Evolutionary conservation across 2,113 vertebrate genomes (phyloP), one percentile per base, ranked within the genome.

Genomic region (Strigops habroptila): DNA sequence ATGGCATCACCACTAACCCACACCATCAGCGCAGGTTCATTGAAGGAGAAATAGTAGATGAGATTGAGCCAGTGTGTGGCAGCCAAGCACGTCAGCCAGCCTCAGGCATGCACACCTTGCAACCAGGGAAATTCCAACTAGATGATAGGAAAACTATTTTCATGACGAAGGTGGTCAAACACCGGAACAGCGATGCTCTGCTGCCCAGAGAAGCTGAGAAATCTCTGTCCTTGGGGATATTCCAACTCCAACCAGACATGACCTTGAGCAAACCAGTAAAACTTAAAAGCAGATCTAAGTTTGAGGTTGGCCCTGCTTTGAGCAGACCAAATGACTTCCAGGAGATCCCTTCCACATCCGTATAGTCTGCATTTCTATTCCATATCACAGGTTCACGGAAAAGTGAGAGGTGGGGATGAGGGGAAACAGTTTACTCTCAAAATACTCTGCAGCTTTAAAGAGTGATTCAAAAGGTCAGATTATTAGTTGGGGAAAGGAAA

Each of bases 381-480:
- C 43, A 6, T 6, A 13, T 18, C 52, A 63, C 12, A 14, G 25
- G 18, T 69, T 41, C 14, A 49, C 7, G 76, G 86, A 82, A 93
- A 79, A 86, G 48, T 35, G 48, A 86, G 70, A 92, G 76, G 12
- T 31, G 73, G 87, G 62, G 84, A 63, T 46, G 48, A 62, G 44
- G 68, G 41, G 2, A 49, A 84, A 30, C 49, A 14, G 65, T 76
- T 93, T 48, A 86, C 69, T 71, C 80, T 89, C 62, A 73, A 86
- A 76, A 86, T 24, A 67, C n/a, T 41, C 52, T 9, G 31, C 65
- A 91, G 73, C 80, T 92, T 92, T 78, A 68, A 87, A 55, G 51
- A 93, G 65, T 59, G 64, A 86, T 86, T 82, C 93, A 92, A 97
- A 97, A 96, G 93, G 95, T 96, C 96, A 97, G 73, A 75, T 75